Percentiles rank a stretch among this genome's conserved stretches.
Conservation (phyloP, 2,113 vertebrate genomes). For the Rynchops niger region DNA sequence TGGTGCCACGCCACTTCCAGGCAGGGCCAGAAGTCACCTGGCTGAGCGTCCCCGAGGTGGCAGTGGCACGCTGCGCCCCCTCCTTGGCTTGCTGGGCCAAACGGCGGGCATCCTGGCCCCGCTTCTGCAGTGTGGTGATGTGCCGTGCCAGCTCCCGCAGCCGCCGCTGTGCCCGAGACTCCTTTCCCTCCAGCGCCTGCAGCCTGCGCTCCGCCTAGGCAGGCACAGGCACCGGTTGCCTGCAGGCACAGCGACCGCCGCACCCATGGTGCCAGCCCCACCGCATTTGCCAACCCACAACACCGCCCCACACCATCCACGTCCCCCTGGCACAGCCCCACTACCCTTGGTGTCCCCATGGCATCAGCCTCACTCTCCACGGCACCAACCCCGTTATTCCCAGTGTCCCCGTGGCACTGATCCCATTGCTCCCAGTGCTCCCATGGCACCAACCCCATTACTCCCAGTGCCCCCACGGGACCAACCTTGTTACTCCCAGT, state of each 20-base stretch:
- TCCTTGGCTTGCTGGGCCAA: constrained; percentile 72
- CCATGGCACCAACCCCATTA: background rate
- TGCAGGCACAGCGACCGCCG: background rate
- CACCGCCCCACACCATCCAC: too few relatives aligned
- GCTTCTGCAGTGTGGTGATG: constrained; percentile 70
- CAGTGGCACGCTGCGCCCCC: constrained; percentile 62
- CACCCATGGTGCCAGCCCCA: background rate
- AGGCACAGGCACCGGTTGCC: background rate
- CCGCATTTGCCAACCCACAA: background rate
- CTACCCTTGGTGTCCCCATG: background rate
- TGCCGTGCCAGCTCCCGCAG: constrained; percentile 71
- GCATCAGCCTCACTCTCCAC: background rate
- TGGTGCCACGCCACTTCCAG: fast-evolving
- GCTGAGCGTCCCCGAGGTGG: constrained; percentile 56
- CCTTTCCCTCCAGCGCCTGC: constrained; percentile 63
- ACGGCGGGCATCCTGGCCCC: constrained; percentile 54
- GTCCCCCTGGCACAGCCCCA: background rate
- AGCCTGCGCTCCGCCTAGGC: constrained; percentile 64
- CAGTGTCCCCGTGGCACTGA: background rate
- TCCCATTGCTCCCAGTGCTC: background rate
- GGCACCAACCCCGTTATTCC: background rate
- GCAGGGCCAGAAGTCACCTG: constrained; percentile 46
- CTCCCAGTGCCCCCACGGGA: background rate
- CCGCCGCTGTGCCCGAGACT: constrained; percentile 69
- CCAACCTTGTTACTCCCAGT: background rate